phyloP scores from a whole-genome alignment of 2,113 vertebrate species.

The Cyprinodon brontotheroides region DNA sequence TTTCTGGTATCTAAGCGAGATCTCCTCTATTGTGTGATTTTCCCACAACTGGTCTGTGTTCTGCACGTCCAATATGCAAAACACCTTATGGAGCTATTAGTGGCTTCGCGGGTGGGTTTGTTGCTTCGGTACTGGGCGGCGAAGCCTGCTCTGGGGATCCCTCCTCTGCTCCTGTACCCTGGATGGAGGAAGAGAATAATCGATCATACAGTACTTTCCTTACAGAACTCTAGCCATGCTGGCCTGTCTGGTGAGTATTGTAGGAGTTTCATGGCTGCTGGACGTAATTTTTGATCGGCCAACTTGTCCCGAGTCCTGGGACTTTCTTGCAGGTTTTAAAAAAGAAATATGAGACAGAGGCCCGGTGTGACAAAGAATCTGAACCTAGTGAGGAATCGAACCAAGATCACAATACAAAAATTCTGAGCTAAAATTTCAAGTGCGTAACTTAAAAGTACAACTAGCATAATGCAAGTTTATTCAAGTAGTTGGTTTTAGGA shows the following conservation, averaged over 20 bases:
- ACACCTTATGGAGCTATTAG: constrained; percentile 74
- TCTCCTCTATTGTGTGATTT: constrained; percentile 77
- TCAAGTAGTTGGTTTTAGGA: not conserved
- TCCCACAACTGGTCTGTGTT: constrained; percentile 74
- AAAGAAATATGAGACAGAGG: not conserved
- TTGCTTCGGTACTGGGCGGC: constrained; percentile 43
- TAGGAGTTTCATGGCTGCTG: constrained; percentile 39
- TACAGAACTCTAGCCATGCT: constrained; percentile 55
- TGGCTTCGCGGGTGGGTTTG: constrained; percentile 43
- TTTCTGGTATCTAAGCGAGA: constrained; percentile 80
- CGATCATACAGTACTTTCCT: constrained; percentile 51
- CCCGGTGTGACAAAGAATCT: constrained; percentile 13
- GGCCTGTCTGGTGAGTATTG: constrained; percentile 28
- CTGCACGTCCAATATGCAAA: constrained; percentile 62
- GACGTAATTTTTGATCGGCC: constrained; percentile 32
- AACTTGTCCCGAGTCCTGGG: constrained; percentile 48
- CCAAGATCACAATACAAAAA: constrained; percentile 20
- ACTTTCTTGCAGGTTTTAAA: constrained; percentile 44
- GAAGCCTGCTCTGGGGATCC: constrained; percentile 46
- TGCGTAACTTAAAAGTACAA: constrained; percentile 11
- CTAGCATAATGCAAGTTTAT: constrained; percentile 14
- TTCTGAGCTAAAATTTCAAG: constrained; percentile 14
- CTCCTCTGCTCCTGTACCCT: constrained; percentile 45
- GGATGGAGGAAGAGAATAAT: constrained; percentile 49
- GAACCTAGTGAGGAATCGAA: constrained; percentile 1